These are phyloP conservation scores for Phytoseiulus persimilis DNA, from an alignment of 2,888 invertebrate genomes.

Conservation along the genomic window DNA sequence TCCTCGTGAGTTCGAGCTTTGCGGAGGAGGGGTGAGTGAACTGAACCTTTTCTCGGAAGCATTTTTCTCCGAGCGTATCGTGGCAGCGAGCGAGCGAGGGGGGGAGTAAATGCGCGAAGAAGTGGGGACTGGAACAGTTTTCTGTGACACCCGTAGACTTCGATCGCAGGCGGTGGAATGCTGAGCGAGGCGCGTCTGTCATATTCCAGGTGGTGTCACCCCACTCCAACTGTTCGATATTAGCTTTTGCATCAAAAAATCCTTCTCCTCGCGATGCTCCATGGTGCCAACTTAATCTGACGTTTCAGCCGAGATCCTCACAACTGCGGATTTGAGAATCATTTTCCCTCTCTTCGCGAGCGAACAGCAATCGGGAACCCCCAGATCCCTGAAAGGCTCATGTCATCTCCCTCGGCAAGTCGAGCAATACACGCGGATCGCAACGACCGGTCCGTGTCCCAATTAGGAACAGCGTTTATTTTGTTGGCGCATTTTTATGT, in stretches of 20 bases:
- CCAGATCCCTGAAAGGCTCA: too few relatives aligned
- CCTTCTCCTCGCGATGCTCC: neutral
- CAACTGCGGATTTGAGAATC: neutral
- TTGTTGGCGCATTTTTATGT: neutral
- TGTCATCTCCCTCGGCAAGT: too few relatives aligned
- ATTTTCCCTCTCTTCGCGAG: too few relatives aligned
- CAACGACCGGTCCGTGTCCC: neutral
- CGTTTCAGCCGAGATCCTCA: neutral
- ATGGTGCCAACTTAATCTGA: neutral
- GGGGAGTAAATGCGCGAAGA: neutral
- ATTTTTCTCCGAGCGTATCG: neutral
- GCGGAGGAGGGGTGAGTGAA: neutral
- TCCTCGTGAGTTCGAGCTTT: neutral
- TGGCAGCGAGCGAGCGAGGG: neutral
- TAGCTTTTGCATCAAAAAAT: neutral
- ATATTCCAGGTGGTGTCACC: neutral
- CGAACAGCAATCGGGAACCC: too few relatives aligned
- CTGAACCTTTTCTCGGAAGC: neutral
- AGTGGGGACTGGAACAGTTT: neutral
- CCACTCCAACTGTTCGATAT: neutral
- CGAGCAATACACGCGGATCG: too few relatives aligned
- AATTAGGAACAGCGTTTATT: neutral
- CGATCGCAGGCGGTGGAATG: neutral
- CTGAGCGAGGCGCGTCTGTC: neutral
- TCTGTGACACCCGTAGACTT: neutral